Conservation (phyloP, 2,797 vertebrate genomes). For the Rhynchonycteris naso region DNA sequence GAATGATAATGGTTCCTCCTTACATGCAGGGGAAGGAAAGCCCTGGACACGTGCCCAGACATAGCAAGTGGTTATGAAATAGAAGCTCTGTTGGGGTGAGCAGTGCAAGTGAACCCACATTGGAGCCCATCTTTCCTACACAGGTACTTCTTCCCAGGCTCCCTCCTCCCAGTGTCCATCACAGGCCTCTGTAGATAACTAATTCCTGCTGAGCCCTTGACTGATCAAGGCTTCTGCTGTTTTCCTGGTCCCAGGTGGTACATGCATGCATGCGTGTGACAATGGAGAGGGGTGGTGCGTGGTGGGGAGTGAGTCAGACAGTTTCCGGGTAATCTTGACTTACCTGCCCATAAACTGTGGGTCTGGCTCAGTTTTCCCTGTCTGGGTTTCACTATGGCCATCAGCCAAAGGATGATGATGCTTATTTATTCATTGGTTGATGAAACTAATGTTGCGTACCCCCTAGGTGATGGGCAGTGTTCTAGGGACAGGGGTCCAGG, state of each 20-base stretch:
- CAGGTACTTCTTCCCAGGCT: not conserved
- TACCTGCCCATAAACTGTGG: not conserved
- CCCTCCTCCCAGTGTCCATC: not conserved
- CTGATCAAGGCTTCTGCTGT: slow-evolving; percentile 27
- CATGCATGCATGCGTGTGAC: not conserved
- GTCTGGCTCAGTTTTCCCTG: no score
- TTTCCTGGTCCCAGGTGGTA: not conserved
- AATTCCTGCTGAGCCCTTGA: slow-evolving; percentile 48
- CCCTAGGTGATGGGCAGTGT: not conserved
- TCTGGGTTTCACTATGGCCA: not conserved
- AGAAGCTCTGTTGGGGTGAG: not conserved
- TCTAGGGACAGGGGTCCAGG: not conserved
- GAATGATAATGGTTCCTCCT: not conserved
- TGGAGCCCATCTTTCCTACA: not conserved
- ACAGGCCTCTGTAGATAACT: slow-evolving; percentile 51
- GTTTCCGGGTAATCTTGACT: not conserved
- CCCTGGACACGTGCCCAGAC: not conserved
- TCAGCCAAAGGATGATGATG: not conserved
- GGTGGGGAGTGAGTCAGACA: not conserved
- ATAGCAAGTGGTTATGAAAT: not conserved
- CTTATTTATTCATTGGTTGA: not conserved
- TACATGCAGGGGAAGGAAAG: not conserved
- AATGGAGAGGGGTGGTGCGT: not conserved
- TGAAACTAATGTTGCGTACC: not conserved
- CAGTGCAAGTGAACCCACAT: rapidly evolving